These are phyloP conservation scores for Sebastes schlegelii DNA, from an alignment of 2,113 vertebrate species.

Conservation along the genomic window DNA sequence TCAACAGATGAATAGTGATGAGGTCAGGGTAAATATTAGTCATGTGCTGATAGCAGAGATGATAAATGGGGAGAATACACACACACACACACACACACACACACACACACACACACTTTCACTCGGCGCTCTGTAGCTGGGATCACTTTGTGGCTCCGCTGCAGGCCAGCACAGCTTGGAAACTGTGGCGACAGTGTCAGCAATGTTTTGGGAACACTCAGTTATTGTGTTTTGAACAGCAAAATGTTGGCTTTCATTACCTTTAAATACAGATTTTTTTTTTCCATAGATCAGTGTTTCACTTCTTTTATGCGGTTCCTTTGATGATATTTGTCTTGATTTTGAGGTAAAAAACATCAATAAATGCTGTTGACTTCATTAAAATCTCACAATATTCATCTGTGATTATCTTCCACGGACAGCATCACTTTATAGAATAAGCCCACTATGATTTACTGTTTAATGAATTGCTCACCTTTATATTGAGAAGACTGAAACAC, in stretches of 20 bases:
- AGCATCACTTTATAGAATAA: background rate
- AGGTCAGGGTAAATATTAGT: constrained; percentile 74
- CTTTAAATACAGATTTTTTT: background rate
- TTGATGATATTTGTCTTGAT: background rate
- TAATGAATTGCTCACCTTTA: background rate
- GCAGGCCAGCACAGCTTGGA: constrained; percentile 47
- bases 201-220: constrained; percentile 30
- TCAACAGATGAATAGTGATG: constrained; percentile 77
- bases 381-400: constrained; percentile 18
- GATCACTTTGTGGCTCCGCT: constrained; percentile 53
- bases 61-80: constrained; percentile 47
- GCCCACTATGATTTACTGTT: background rate
- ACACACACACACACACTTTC: constrained; percentile 29
- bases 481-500: background rate
- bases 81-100: constrained; percentile 19
- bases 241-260: background rate
- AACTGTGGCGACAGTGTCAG: constrained; percentile 53
- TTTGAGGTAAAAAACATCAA: background rate
- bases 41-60: constrained; percentile 50
- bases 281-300: background rate
- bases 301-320: background rate
- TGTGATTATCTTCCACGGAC: constrained; percentile 28
- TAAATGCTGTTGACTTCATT: constrained; percentile 17
- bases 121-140: constrained; percentile 39
- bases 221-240: constrained; percentile 3